A percentile compares a stretch with the other conserved stretches of the same genome.
phyloP scores from a whole-genome alignment of 2,888 invertebrate species.

The Xanthostigma xanthostigma region DNA sequence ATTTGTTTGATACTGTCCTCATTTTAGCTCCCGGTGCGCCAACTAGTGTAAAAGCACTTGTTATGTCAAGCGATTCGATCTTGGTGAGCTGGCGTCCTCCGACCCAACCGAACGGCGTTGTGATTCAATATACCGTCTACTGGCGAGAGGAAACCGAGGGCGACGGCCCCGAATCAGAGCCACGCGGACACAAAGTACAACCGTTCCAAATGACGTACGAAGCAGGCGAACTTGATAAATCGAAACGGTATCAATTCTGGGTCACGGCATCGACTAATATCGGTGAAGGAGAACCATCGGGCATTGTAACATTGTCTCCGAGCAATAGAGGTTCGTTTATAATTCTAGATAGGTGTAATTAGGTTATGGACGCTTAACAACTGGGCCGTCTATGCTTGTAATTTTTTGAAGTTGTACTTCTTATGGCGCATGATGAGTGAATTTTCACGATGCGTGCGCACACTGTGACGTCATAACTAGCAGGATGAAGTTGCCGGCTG shows the following conservation, averaged over 20 bases:
- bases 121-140: slow-evolving; percentile 87
- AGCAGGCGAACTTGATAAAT: slow-evolving; percentile 65
- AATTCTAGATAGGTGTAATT: not conserved
- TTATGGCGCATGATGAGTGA: too few relatives aligned
- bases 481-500: too few relatives aligned
- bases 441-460: too few relatives aligned
- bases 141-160: slow-evolving; percentile 45
- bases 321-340: slow-evolving; percentile 51
- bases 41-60: slow-evolving; percentile 80
- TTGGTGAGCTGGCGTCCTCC: slow-evolving; percentile 90
- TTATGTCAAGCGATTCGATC: slow-evolving; percentile 83
- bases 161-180: slow-evolving; percentile 40
- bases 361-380: too few relatives aligned
- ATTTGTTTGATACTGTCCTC: too few relatives aligned
- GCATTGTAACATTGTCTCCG: slow-evolving; percentile 72
- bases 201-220: slow-evolving; percentile 79
- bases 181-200: slow-evolving; percentile 61
- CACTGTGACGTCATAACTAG: too few relatives aligned
- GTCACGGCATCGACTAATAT: slow-evolving; percentile 88
- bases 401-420: too few relatives aligned
- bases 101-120: slow-evolving; percentile 80
- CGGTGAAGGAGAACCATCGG: slow-evolving; percentile 85
- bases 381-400: too few relatives aligned
- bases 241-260: slow-evolving; percentile 83
- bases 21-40: slow-evolving; percentile 80